Evolutionary conservation across 2,888 invertebrate species (phyloP), one percentile per base, ranked within the genome.

Genomic region (Ecliptopera silaceata): DNA sequence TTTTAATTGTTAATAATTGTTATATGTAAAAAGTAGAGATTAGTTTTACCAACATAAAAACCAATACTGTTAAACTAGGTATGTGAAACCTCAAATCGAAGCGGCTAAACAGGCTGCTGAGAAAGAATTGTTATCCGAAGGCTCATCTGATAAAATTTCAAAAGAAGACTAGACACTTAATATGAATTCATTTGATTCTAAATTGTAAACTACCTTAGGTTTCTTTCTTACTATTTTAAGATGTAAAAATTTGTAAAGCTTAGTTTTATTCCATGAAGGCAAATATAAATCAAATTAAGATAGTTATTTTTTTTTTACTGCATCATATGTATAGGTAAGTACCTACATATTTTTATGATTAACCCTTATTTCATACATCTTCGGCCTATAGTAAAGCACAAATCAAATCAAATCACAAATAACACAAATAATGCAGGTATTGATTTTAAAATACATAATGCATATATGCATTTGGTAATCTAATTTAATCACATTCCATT

Each of bases 201-300:
- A 22, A 20, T 12, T 41, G 20, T 20, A 18, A 38, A 17, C 38
- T 39, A 39, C 4, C 5, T n/a, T 36, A 4, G 2, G 6, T 4
- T 36, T 15, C 15, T 3, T 13, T 3, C 36, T 36, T 18, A 11
- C 4, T 41, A 41, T 12, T 41, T 41, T 41, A 41, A 41, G 12
- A 36, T 29, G 60, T 75, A 69, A 70, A 69, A 48, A 50, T 18
- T 31, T 60, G 55, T 63, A 58, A 26, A 26, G 26, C 26, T 61
- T 63, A 55, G 65, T 71, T 61, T 61, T 47, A 65, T 61, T 55
- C 34, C 13, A 15, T 64, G 6, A 8, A 65, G 59, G 56, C 31
- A 61, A 64, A 64, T 72, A 53, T 70, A 75, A 72, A 76, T 76
- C 70, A 69, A 55, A 48, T 29, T 39, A 10, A 15, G 3, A 36